Evolutionary conservation across 2,888 invertebrate species (phyloP).

Genomic region (Chymomyza amoena): DNA sequence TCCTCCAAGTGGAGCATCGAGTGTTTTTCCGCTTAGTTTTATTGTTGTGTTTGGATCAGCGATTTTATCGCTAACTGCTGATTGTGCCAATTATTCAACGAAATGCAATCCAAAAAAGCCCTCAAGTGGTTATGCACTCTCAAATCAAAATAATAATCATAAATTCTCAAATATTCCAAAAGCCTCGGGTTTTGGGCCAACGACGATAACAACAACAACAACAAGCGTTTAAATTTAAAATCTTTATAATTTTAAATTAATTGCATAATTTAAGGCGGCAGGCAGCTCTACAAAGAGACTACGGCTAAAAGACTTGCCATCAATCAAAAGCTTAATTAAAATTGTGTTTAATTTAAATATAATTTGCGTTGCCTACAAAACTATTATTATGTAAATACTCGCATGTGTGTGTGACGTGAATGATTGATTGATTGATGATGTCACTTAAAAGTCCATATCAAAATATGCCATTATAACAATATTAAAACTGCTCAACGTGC

Average conservation of each 20-base stretch:
- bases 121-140: constrained; percentile 72
- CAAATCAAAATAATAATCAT: constrained; percentile 70
- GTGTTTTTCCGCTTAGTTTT: constrained; percentile 44
- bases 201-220: constrained; percentile 33
- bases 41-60: constrained; percentile 29
- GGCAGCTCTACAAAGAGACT: neutral
- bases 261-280: constrained; percentile 15
- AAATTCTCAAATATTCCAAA: constrained; percentile 50
- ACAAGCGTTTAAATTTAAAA: constrained; percentile 35
- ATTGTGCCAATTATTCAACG: constrained; percentile 69
- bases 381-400: neutral
- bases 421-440: constrained; percentile 63
- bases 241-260: constrained; percentile 17
- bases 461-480: constrained; percentile 33
- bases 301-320: neutral
- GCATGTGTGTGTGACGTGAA: constrained; percentile 39
- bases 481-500: constrained; percentile 19
- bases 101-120: constrained; percentile 64
- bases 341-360: neutral
- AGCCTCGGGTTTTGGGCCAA: constrained; percentile 44
- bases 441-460: constrained; percentile 52
- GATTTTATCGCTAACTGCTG: constrained; percentile 65
- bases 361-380: neutral
- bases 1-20: constrained; percentile 14
- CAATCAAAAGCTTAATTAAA: constrained; percentile 1